These are phyloP conservation scores for Nowickia ferox DNA, from an alignment of 2,888 invertebrate species.

Conservation along the genomic window DNA sequence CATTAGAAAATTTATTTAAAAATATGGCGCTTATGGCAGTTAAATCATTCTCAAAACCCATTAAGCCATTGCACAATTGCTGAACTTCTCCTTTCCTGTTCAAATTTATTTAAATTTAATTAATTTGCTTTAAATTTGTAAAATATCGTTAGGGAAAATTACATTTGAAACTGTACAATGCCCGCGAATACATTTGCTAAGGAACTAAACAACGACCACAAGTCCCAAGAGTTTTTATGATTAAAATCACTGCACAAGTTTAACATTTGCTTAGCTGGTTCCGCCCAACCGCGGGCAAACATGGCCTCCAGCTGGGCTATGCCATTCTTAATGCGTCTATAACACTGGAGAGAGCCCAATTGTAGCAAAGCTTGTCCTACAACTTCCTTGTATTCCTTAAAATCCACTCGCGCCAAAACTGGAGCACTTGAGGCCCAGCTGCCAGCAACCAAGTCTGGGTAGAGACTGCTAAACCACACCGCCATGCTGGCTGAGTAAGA, in stretches of 20 bases:
- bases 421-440: constrained; percentile 87
- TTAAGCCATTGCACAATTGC: constrained; percentile 74
- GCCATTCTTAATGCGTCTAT: constrained; percentile 79
- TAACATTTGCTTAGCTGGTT: constrained; percentile 78
- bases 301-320: constrained; percentile 78
- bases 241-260: constrained; percentile 80
- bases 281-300: constrained; percentile 75
- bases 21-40: constrained; percentile 76
- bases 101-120: not conserved
- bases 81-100: constrained; percentile 75
- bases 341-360: constrained; percentile 80
- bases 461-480: constrained; percentile 86
- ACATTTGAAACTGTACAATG: constrained; percentile 80
- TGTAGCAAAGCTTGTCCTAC: constrained; percentile 77
- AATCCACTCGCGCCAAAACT: constrained; percentile 86
- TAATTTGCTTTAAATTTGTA: constrained; percentile 12
- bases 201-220: constrained; percentile 79
- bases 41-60: constrained; percentile 76
- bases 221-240: constrained; percentile 78
- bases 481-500: constrained; percentile 88
- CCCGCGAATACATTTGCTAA: constrained; percentile 79
- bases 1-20: not conserved
- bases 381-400: constrained; percentile 83
- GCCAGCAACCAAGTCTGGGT: constrained; percentile 86
- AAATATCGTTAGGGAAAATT: constrained; percentile 7